Percentiles rank a stretch among this genome's conserved stretches.
Evolutionary conservation across 2,113 vertebrate genomes (phyloP).

Genomic region (Heterochromis multidens): DNA sequence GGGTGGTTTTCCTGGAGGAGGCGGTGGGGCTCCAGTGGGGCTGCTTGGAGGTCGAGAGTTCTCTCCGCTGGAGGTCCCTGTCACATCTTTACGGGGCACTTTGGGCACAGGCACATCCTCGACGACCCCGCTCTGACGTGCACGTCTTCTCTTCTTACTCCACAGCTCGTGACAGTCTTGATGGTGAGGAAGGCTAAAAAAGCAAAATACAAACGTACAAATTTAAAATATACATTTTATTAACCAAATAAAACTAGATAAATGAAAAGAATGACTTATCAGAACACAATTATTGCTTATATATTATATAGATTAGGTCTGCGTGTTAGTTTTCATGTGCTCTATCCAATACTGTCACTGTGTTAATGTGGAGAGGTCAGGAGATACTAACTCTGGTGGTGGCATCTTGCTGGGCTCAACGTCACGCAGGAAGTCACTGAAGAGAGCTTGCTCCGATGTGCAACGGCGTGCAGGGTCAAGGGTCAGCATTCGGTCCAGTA

Average conservation of each 20-base stretch:
- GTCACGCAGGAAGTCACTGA: slow-evolving; percentile 90
- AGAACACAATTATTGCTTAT: too few species aligned
- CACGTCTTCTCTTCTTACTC: slow-evolving; percentile 94
- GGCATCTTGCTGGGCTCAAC: slow-evolving; percentile 95
- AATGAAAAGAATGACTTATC: accelerated
- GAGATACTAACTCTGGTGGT: slow-evolving; percentile 89
- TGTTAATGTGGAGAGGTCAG: neutral
- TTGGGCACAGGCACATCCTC: slow-evolving; percentile 89
- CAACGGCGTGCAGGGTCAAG: slow-evolving; percentile 93
- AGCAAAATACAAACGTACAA: neutral
- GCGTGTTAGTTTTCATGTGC: neutral
- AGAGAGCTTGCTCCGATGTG: slow-evolving; percentile 91
- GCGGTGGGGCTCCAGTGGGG: slow-evolving; percentile 77
- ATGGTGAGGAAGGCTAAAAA: slow-evolving; percentile 90
- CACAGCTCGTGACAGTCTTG: slow-evolving; percentile 98
- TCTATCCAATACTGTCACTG: neutral
- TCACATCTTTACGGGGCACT: slow-evolving; percentile 87
- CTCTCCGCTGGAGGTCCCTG: slow-evolving; percentile 81
- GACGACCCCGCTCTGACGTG: slow-evolving; percentile 86
- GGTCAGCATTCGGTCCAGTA: slow-evolving; percentile 97
- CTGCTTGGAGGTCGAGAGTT: slow-evolving; percentile 81
- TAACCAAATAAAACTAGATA: accelerated
- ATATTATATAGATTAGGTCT: neutral
- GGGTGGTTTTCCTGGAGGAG: slow-evolving; percentile 61
- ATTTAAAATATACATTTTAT: neutral